Conservation (phyloP, 2,113 vertebrate species). For the Aplodontia rufa region DNA sequence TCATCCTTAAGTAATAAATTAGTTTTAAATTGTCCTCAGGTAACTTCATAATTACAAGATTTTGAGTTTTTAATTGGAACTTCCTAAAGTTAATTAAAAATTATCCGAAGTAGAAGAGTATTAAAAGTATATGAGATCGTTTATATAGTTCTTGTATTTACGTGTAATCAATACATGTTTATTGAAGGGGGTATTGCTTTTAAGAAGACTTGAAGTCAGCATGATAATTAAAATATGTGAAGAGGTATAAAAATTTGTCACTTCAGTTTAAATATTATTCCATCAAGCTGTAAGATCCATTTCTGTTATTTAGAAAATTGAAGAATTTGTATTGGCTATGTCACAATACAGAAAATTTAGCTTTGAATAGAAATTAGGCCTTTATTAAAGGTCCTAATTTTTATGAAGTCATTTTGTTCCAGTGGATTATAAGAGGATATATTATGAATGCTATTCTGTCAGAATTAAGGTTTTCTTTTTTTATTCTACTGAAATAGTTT, state of each 20-base stretch:
- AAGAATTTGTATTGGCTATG: background rate
- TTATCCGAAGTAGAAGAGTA: background rate
- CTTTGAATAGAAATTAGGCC: background rate
- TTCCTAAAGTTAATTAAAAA: background rate
- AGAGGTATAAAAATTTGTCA: background rate
- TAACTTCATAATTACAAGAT: background rate
- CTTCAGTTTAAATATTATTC: background rate
- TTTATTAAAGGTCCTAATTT: slow-evolving; percentile 29
- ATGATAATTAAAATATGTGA: background rate
- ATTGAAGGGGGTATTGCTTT: background rate
- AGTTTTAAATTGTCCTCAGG: background rate
- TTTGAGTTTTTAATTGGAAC: background rate
- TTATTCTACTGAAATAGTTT: background rate
- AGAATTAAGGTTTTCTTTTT: slow-evolving; percentile 8
- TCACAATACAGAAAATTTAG: slow-evolving; percentile 23
- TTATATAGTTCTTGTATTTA: background rate
- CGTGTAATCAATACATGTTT: background rate
- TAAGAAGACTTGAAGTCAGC: background rate
- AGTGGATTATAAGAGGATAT: background rate
- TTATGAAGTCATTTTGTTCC: background rate
- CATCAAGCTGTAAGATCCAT: background rate
- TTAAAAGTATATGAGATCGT: background rate
- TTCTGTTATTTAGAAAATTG: background rate
- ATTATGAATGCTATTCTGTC: background rate
- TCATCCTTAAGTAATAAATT: background rate